phyloP scores from a whole-genome alignment of 2,797 vertebrate species.

The Anniella stebbinsi region DNA sequence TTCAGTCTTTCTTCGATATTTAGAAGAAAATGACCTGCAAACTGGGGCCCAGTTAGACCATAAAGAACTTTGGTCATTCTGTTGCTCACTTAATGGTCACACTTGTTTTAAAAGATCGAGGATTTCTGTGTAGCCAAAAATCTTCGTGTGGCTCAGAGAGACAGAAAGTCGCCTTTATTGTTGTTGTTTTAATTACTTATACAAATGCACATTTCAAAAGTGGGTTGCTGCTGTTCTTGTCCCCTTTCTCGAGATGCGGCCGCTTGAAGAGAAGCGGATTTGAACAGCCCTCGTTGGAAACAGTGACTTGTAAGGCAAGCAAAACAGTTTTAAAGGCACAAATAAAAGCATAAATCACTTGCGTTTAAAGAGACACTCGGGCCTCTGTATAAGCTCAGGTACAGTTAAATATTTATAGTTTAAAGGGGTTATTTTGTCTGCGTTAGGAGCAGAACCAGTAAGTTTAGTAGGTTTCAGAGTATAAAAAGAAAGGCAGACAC shows the following conservation, averaged over 20 bases:
- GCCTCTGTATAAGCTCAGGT: conserved; percentile 23
- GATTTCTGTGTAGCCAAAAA: background rate
- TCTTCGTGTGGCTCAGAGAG: background rate
- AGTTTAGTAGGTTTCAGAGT: conserved; percentile 37
- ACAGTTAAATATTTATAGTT: conserved; percentile 42
- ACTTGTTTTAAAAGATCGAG: background rate
- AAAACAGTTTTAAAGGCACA: conserved; percentile 11
- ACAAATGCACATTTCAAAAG: background rate
- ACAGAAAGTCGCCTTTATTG: background rate
- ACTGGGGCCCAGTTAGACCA: background rate
- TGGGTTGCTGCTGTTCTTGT: background rate
- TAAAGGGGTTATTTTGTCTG: conserved; percentile 25
- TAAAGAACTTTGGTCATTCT: background rate
- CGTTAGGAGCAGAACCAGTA: background rate
- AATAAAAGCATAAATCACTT: background rate
- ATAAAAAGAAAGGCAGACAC: conserved; percentile 6
- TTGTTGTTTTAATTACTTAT: background rate
- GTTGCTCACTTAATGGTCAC: background rate
- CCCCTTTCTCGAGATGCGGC: background rate
- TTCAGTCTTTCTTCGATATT: background rate
- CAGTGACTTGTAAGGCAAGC: conserved; percentile 3
- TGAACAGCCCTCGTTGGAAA: background rate
- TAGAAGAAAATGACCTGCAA: background rate
- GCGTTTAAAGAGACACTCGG: conserved; percentile 23
- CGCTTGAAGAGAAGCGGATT: background rate